phyloP scores from a whole-genome alignment of 2,797 vertebrate genomes.

The Eidolon dupreanum region DNA sequence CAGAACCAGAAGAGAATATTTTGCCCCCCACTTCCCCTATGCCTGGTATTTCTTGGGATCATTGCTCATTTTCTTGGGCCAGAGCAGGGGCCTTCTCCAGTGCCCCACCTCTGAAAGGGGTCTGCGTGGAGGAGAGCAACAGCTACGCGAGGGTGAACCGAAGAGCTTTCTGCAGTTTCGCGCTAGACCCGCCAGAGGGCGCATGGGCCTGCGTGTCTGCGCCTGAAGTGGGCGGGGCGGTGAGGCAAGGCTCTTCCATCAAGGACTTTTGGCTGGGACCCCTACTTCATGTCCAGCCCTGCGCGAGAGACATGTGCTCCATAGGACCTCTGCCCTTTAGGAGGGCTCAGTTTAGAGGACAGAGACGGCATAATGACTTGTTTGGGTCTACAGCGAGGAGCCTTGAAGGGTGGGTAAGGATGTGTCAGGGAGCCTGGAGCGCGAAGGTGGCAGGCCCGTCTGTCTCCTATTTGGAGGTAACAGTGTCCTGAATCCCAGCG shows the following conservation, averaged over 20 bases:
- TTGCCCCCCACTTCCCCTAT: accelerated
- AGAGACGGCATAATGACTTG: not conserved
- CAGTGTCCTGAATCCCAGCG: not conserved
- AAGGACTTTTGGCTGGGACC: not conserved
- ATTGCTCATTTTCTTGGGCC: not conserved
- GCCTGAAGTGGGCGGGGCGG: not conserved
- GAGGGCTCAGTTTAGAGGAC: not conserved
- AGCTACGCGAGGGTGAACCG: too few species aligned
- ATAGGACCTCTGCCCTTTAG: not conserved
- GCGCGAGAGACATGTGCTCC: not conserved
- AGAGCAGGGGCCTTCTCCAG: not conserved
- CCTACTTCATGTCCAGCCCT: not conserved
- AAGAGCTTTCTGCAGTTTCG: not conserved
- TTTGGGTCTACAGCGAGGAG: slow-evolving; percentile 12
- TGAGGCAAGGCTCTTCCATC: not conserved
- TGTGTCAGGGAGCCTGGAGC: not conserved
- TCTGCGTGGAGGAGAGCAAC: accelerated
- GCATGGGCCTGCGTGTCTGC: not conserved
- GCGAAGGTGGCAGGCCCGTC: not conserved
- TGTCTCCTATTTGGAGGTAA: not conserved
- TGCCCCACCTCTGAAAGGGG: not conserved
- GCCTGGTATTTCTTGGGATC: not conserved
- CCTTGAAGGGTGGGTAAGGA: slow-evolving; percentile 46
- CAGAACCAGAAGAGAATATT: not conserved
- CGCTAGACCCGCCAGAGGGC: slow-evolving; percentile 60